A percentile compares a stretch with the other conserved stretches of the same genome.
Evolutionary conservation across 2,113 vertebrate genomes (phyloP).

Genomic region (Hoplias malabaricus): DNA sequence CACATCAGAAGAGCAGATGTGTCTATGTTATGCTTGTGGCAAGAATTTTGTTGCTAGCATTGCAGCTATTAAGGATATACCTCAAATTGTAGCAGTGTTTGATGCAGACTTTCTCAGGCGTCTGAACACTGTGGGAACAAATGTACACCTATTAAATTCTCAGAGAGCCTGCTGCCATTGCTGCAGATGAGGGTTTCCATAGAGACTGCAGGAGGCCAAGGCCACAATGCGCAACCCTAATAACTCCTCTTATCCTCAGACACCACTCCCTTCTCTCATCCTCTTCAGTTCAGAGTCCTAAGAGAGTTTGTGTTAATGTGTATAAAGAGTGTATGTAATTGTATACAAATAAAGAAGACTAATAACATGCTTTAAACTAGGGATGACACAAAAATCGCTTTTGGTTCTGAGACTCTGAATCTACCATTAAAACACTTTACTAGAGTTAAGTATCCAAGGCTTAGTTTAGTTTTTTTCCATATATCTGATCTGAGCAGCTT

Average conservation of each 20-base stretch:
- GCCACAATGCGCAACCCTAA: conserved; percentile 49
- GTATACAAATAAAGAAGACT: too few relatives aligned
- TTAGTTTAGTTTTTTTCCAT: too few relatives aligned
- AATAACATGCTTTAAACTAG: too few relatives aligned
- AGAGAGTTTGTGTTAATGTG: too few relatives aligned
- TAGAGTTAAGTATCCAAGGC: too few relatives aligned
- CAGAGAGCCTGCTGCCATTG: conserved; percentile 49
- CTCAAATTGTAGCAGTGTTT: conserved; percentile 25
- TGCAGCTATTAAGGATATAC: conserved; percentile 16
- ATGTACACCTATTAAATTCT: conserved; percentile 58
- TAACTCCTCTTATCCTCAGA: conserved; percentile 13
- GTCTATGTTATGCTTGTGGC: background rate
- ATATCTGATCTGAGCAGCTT: too few relatives aligned
- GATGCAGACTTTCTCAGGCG: conserved; percentile 35
- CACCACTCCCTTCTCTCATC: background rate
- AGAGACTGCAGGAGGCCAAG: conserved; percentile 64
- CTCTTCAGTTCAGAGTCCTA: background rate
- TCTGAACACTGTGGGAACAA: conserved; percentile 54
- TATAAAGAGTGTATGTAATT: too few relatives aligned
- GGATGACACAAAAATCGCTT: too few relatives aligned
- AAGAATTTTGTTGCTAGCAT: background rate
- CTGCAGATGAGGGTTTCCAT: conserved; percentile 68
- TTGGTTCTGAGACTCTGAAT: too few relatives aligned
- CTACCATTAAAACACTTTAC: too few relatives aligned
- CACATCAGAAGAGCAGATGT: background rate